Conservation (phyloP, 2,888 invertebrate genomes). For the Stramonita haemastoma region DNA sequence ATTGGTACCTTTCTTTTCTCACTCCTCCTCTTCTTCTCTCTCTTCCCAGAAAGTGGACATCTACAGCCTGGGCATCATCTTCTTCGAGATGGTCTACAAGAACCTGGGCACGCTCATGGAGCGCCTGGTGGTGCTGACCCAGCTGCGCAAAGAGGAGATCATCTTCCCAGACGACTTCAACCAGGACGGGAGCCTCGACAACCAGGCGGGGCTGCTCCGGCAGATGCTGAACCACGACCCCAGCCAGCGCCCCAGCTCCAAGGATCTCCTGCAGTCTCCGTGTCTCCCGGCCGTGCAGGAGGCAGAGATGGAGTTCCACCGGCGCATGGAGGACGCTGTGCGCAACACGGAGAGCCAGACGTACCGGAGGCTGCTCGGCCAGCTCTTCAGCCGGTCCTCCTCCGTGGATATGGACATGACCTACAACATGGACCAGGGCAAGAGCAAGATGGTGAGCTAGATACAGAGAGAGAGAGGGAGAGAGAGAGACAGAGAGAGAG, state of each 20-base stretch:
- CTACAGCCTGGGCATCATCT: constrained; percentile 92
- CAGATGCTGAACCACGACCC: constrained; percentile 93
- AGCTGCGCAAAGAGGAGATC: constrained; percentile 83
- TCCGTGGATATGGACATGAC: constrained; percentile 86
- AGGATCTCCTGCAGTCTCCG: constrained; percentile 89
- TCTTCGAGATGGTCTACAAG: constrained; percentile 92
- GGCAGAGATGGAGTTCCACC: constrained; percentile 91
- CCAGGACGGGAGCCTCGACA: constrained; percentile 34
- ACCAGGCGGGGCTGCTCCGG: constrained; percentile 76
- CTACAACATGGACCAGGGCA: constrained; percentile 84
- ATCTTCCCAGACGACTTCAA: constrained; percentile 84
- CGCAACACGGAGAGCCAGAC: constrained; percentile 88
- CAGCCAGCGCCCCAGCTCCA: constrained; percentile 88
- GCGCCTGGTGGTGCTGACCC: constrained; percentile 86
- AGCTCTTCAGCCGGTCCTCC: constrained; percentile 79
- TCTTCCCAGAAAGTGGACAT: constrained; percentile 84
- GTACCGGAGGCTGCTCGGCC: constrained; percentile 82
- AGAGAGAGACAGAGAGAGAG: too few species aligned
- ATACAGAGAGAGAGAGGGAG: too few species aligned
- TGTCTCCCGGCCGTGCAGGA: constrained; percentile 89
- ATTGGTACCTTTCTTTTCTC: too few species aligned
- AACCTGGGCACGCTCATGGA: constrained; percentile 93
- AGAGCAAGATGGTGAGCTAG: constrained; percentile 62
- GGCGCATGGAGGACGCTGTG: constrained; percentile 87
- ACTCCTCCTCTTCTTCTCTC: background rate